Percentiles rank a stretch among this genome's conserved stretches.
These are phyloP conservation scores for Tetragonisca angustula DNA, from an alignment of 2,888 invertebrate species.

Conservation along the genomic window DNA sequence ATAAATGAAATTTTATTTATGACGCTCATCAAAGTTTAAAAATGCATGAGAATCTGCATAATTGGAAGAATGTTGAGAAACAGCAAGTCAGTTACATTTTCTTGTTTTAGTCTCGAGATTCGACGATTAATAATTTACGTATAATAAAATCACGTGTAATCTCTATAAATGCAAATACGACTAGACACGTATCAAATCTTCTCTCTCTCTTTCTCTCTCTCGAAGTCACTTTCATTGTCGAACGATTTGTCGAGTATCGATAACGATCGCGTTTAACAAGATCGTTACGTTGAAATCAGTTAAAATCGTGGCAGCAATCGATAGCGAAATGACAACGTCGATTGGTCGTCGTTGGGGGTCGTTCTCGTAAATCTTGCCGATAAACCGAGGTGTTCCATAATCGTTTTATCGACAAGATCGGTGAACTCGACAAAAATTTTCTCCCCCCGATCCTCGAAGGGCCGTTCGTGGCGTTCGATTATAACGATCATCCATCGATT, in stretches of 20 bases:
- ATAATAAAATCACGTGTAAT: no score
- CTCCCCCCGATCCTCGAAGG: not conserved
- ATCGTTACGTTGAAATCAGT: not conserved
- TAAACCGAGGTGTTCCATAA: not conserved
- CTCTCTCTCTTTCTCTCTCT: not conserved
- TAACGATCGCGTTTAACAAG: not conserved
- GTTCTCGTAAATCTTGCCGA: not conserved
- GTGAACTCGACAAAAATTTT: not conserved
- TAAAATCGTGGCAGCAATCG: not conserved
- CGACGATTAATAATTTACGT: no score
- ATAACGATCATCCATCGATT: conserved; percentile 8
- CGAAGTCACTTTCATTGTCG: not conserved
- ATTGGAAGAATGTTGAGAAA: not conserved
- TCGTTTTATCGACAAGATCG: not conserved
- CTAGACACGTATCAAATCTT: not conserved
- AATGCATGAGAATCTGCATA: no score
- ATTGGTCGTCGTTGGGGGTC: not conserved
- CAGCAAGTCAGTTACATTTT: not conserved
- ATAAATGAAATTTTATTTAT: no score
- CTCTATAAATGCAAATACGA: no score
- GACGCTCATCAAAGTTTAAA: no score
- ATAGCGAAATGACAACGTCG: not conserved
- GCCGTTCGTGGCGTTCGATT: not conserved
- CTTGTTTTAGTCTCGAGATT: no score
- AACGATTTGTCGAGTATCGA: not conserved